These are phyloP conservation scores for Agrotis puta DNA, from an alignment of 2,888 invertebrate genomes.

Conservation along the genomic window DNA sequence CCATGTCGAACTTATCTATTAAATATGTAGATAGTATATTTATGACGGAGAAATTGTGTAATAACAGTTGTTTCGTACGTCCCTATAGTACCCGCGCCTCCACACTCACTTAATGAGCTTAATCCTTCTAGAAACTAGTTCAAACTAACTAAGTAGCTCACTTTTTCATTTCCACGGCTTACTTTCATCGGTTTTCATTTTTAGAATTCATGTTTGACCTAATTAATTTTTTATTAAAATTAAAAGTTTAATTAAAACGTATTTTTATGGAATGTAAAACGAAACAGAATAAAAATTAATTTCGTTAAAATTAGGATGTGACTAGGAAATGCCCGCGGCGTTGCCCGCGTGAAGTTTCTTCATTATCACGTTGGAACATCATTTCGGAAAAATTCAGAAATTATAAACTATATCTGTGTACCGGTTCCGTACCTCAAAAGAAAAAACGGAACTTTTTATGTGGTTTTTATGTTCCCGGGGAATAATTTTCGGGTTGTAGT, in stretches of 20 bases:
- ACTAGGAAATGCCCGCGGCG: no score
- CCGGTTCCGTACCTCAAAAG: no score
- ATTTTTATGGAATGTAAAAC: not conserved
- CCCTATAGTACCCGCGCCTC: constrained; percentile 51
- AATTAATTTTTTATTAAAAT: not conserved
- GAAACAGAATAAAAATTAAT: not conserved
- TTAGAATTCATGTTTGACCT: not conserved
- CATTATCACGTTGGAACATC: no score
- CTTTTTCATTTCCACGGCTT: constrained; percentile 36
- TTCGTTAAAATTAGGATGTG: constrained; percentile 1
- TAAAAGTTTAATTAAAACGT: constrained; percentile 14
- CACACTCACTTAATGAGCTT: constrained; percentile 56
- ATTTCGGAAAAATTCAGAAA: no score
- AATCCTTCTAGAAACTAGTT: constrained; percentile 54
- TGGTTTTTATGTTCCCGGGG: no score
- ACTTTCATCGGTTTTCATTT: constrained; percentile 30
- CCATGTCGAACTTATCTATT: constrained; percentile 13
- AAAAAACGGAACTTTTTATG: no score
- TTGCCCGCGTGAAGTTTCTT: no score
- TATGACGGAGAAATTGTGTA: constrained; percentile 56
- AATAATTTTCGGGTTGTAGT: no score
- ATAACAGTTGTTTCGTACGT: constrained; percentile 66
- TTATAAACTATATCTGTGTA: no score
- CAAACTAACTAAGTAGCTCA: constrained; percentile 37
- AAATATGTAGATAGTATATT: constrained; percentile 29